Evolutionary conservation across 2,797 vertebrate species (phyloP).

Genomic region (Danio choprae): DNA sequence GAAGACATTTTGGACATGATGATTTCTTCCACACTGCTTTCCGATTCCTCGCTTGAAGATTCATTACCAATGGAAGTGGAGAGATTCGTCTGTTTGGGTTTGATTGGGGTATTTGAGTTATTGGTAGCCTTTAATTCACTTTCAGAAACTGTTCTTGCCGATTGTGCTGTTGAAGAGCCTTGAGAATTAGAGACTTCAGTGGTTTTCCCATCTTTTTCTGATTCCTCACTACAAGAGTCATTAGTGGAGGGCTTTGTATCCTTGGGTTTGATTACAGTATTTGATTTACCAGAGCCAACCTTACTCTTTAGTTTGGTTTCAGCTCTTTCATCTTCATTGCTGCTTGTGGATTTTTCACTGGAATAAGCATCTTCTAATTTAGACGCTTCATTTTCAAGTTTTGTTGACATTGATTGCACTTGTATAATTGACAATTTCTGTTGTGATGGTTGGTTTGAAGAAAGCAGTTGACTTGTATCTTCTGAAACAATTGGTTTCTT

Average conservation of each 20-base stretch:
- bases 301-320: not conserved
- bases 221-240: conserved; percentile 50
- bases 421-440: conserved; percentile 11
- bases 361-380: conserved; percentile 44
- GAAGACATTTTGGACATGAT: not conserved
- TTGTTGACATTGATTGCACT: not conserved
- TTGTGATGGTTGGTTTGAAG: conserved; percentile 4
- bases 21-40: conserved; percentile 33
- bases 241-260: not conserved
- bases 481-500: conserved; percentile 38
- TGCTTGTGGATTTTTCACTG: conserved; percentile 45
- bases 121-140: not conserved
- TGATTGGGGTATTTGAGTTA: not conserved
- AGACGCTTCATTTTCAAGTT: not conserved
- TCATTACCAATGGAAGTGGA: not conserved
- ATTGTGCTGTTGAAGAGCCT: not conserved
- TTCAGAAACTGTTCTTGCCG: not conserved
- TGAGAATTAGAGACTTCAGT: not conserved
- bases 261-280: not conserved
- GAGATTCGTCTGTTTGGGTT: not conserved
- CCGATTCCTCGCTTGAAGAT: conserved; percentile 44
- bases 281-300: not conserved
- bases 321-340: conserved; percentile 4
- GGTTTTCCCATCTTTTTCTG: conserved; percentile 36
- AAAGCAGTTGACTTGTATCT: conserved; percentile 18